Evolutionary conservation across 1,140 invertebrate genomes (phyloP).

Genomic region (Condylostylus longicornis): DNA sequence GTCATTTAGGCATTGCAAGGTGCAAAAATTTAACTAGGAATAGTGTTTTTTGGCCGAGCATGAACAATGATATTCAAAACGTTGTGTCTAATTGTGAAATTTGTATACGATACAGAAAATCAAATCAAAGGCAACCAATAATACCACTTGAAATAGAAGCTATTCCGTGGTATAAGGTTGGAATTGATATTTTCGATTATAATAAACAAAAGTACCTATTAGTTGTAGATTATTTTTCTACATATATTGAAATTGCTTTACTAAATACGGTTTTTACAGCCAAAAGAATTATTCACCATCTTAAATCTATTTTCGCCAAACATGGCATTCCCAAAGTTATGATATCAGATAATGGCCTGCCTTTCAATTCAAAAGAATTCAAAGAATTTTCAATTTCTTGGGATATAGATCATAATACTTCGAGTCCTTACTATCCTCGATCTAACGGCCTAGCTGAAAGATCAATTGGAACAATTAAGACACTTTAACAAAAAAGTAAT

Average conservation of each 20-base stretch:
- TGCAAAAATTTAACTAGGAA: slow-evolving; percentile 25
- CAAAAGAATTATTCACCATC: neutral
- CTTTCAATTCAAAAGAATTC: slow-evolving; percentile 5
- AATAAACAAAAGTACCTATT: slow-evolving; percentile 21
- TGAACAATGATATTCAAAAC: slow-evolving; percentile 32
- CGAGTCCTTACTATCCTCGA: slow-evolving; percentile 27
- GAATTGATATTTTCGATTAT: slow-evolving; percentile 22
- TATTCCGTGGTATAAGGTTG: slow-evolving; percentile 8
- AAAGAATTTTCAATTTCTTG: slow-evolving; percentile 17
- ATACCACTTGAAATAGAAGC: slow-evolving; percentile 2
- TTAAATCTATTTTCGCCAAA: slow-evolving; percentile 8
- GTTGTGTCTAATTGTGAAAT: slow-evolving; percentile 26
- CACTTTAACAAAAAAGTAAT: slow-evolving; percentile 14
- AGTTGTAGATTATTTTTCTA: slow-evolving; percentile 12
- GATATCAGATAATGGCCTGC: slow-evolving; percentile 7
- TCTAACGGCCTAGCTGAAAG: slow-evolving; percentile 32
- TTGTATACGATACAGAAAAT: slow-evolving; percentile 4
- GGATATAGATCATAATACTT: slow-evolving; percentile 24
- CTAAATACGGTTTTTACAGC: slow-evolving; percentile 1
- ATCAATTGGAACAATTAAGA: slow-evolving; percentile 17
- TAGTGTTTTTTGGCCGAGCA: slow-evolving; percentile 32
- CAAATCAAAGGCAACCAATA: slow-evolving; percentile 5
- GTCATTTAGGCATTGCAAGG: slow-evolving; percentile 33
- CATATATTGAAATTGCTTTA: slow-evolving; percentile 6
- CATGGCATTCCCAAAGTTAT: slow-evolving; percentile 7